phyloP scores from a whole-genome alignment of 2,113 vertebrate genomes.

The Bubo bubo region DNA sequence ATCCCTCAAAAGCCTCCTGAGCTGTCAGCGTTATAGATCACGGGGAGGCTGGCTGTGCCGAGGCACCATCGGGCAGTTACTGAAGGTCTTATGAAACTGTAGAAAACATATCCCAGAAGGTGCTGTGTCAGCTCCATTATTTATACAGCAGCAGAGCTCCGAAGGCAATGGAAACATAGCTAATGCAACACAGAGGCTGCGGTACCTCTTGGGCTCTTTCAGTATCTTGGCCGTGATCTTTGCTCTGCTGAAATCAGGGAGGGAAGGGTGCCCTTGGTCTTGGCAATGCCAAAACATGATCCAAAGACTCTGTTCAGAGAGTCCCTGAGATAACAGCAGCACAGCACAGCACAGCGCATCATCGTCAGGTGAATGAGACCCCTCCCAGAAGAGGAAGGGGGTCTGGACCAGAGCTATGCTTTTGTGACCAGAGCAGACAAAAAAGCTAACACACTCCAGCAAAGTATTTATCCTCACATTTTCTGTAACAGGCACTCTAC shows the following conservation, averaged over 20 bases:
- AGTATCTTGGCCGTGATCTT: neutral
- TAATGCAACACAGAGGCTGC: neutral
- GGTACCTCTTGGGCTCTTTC: neutral
- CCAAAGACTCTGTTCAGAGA: neutral
- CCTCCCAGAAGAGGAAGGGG: neutral
- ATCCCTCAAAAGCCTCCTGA: conserved; percentile 31
- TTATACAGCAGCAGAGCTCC: conserved; percentile 2
- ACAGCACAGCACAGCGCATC: neutral
- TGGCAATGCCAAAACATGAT: neutral
- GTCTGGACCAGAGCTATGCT: neutral
- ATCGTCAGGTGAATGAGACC: neutral
- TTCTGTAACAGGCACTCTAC: neutral
- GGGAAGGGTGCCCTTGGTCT: neutral
- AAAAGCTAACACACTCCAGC: neutral
- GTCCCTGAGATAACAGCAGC: neutral
- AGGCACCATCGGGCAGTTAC: neutral
- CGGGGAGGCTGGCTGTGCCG: neutral
- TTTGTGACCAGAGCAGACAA: neutral
- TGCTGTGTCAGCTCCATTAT: conserved; percentile 36
- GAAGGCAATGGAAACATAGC: neutral
- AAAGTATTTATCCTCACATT: neutral
- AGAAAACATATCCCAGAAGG: conserved; percentile 33
- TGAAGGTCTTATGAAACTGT: neutral
- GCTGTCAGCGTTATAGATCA: neutral
- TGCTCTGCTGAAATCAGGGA: neutral